Conservation (phyloP, 2,888 invertebrate genomes). For the Papilio demoleus region DNA sequence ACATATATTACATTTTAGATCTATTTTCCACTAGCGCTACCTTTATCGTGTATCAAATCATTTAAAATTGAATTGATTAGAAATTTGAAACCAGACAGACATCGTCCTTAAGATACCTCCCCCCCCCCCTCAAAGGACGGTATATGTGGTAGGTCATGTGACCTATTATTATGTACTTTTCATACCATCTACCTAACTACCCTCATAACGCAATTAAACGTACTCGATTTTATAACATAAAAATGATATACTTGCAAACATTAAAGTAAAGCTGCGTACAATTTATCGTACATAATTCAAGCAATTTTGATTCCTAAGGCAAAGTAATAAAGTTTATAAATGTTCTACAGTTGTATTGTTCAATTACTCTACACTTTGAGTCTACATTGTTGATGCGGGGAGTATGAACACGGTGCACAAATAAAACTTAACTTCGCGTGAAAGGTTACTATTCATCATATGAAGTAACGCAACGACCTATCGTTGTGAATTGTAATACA, state of each 20-base stretch:
- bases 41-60: too few relatives aligned
- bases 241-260: background rate
- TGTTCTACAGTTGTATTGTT: background rate
- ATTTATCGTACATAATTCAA: background rate
- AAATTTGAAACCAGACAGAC: too few relatives aligned
- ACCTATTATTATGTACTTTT: background rate
- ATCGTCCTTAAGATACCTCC: too few relatives aligned
- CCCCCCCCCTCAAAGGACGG: too few relatives aligned
- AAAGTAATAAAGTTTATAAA: background rate
- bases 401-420: background rate
- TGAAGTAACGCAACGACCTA: background rate
- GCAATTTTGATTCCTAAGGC: background rate
- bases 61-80: too few relatives aligned
- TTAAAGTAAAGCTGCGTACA: background rate
- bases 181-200: background rate
- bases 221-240: background rate
- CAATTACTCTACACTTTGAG: background rate
- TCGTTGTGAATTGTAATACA: background rate
- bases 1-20: background rate
- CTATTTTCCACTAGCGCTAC: background rate
- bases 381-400: background rate
- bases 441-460: slow-evolving; percentile 6
- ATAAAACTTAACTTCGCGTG: slow-evolving; percentile 21
- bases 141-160: too few relatives aligned
- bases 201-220: background rate